Evolutionary conservation across 2,888 invertebrate genomes (phyloP), one percentile per base, ranked within the genome.

Genomic region (Drosophila paramelanica): DNA sequence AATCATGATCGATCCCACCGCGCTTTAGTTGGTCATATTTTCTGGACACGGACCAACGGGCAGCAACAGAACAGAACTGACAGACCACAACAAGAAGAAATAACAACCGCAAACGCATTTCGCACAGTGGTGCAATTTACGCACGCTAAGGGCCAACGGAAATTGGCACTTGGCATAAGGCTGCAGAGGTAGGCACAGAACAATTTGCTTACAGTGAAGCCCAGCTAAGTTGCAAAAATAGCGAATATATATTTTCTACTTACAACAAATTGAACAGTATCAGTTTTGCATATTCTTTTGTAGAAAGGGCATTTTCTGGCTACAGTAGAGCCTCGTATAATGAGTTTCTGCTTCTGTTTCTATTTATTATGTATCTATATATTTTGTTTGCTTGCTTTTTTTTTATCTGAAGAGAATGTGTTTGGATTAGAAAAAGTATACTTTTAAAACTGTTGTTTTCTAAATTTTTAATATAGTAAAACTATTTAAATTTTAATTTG

Each of bases 1-100:
- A 78, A 25, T 80, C 45, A 60, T 60, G 46, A 53, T 33, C 46
- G 31, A 43, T 55, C 33, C 66, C 51, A 69, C 73, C 75, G 80
- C 73, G 81, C 73, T 77, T 80, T 65, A 53, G 59, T 14, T 58
- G 42, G 43, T 33, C 13, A 50, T 46, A 50, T 57, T 69, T 73
- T 71, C 56, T 47, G 58, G 51, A 45, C 46, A 13, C 60, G 14
- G 55, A 23, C 31, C 25, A 13, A 31, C 31, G 31, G 23, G 7
- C 51, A 56, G 8, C 27, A 8, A 25, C 57, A 23, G 23, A 33
- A 25, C n/a, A 13, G 8, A 25, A 8, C 20, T 4, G 5, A 6
- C 6, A 4, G 5, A 6, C 6, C 1, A 23, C 20, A 45, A 36
- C 17, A 31, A 8, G 14, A 41, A 25, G 43, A 4, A 23, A 52